phyloP scores from a whole-genome alignment of 53 echinoderm and acorn worm species.

The Echinometra lucunter region DNA sequence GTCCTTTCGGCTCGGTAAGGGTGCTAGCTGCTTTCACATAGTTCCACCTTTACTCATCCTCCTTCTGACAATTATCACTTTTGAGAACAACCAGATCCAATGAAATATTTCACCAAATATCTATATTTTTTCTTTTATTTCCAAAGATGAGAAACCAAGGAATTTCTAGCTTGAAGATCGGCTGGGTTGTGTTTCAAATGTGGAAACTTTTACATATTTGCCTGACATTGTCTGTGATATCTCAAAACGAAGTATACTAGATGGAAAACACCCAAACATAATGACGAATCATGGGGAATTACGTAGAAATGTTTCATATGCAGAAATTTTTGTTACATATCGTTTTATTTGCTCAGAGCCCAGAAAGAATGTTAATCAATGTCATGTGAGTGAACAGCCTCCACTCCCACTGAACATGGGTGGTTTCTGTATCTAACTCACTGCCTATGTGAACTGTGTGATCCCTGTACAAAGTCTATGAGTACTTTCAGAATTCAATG shows the following conservation, averaged over 20 bases:
- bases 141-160: background rate
- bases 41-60: constrained; percentile 18
- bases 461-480: no score
- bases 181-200: background rate
- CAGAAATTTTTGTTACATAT: no score
- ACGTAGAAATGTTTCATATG: background rate
- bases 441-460: no score
- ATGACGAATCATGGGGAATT: background rate
- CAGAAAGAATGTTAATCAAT: background rate
- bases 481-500: no score
- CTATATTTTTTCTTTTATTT: background rate
- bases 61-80: constrained; percentile 6
- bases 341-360: background rate
- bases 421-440: no score
- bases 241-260: background rate
- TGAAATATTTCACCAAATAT: background rate
- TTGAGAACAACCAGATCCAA: constrained; percentile 36
- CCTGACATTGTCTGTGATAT: background rate
- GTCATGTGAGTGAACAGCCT: no score
- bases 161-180: background rate
- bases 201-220: background rate
- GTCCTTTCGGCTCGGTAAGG: constrained; percentile 40
- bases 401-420: no score
- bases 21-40: constrained; percentile 5
- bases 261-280: background rate